Percentiles rank a stretch among this genome's conserved stretches.
Evolutionary conservation across 2,113 vertebrate genomes (phyloP).

Genomic region (Narcine bancroftii): DNA sequence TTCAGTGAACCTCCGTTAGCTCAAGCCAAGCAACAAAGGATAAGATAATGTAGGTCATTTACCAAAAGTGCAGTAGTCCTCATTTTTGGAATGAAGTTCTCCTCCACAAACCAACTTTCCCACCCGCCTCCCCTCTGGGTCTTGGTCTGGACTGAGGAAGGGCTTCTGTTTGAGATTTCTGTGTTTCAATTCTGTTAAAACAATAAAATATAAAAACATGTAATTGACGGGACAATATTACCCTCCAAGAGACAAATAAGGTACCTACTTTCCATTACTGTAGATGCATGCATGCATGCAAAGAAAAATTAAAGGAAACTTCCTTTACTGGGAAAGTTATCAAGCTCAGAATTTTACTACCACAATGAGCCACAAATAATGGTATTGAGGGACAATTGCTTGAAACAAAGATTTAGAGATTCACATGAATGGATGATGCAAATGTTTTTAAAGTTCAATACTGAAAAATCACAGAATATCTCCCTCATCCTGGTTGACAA

Average conservation of each 20-base stretch:
- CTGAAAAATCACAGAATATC: neutral
- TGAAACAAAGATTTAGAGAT: neutral
- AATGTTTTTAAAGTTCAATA: neutral
- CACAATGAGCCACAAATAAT: neutral
- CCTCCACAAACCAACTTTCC: constrained; percentile 35
- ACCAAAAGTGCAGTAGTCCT: constrained; percentile 36
- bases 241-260: neutral
- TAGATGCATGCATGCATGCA: neutral
- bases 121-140: constrained; percentile 33
- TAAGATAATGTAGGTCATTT: neutral
- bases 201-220: constrained; percentile 1
- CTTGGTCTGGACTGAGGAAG: constrained; percentile 33
- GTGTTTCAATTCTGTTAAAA: constrained; percentile 28
- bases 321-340: neutral
- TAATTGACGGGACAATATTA: neutral
- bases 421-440: neutral
- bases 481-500: neutral
- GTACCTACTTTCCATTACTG: neutral
- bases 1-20: neutral
- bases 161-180: constrained; percentile 36
- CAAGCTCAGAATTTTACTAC: neutral
- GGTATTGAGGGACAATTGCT: neutral
- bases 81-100: constrained; percentile 34
- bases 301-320: neutral
- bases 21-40: neutral